Evolutionary conservation across 2,888 invertebrate genomes (phyloP).

Genomic region (Catonia carolina): DNA sequence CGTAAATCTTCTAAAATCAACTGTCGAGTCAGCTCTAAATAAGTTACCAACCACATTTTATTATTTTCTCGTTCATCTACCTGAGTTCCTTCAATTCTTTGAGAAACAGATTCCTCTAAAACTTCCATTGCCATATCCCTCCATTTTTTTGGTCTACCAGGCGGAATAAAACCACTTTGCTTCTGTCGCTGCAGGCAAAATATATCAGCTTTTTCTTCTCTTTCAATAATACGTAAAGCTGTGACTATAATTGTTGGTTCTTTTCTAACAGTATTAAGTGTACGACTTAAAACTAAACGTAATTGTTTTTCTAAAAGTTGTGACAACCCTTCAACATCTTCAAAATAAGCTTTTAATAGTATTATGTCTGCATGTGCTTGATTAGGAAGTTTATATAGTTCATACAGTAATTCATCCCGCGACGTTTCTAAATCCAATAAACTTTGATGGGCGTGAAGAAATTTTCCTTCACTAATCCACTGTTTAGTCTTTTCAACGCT

Average conservation of each 20-base stretch:
- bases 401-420: slow-evolving; percentile 89
- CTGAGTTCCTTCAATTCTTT: slow-evolving; percentile 89
- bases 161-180: slow-evolving; percentile 50
- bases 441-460: slow-evolving; percentile 91
- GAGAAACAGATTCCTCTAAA: slow-evolving; percentile 67
- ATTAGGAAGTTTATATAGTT: slow-evolving; percentile 87
- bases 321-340: slow-evolving; percentile 88
- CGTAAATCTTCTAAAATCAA: slow-evolving; percentile 84
- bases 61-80: slow-evolving; percentile 84
- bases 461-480: slow-evolving; percentile 90
- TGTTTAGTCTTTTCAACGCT: slow-evolving; percentile 91
- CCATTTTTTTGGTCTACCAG: slow-evolving; percentile 91
- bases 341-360: slow-evolving; percentile 92
- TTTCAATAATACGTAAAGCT: slow-evolving; percentile 88
- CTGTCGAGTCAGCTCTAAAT: slow-evolving; percentile 81
- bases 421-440: slow-evolving; percentile 94
- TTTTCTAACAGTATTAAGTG: slow-evolving; percentile 88
- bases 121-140: slow-evolving; percentile 77
- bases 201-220: slow-evolving; percentile 92
- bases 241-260: slow-evolving; percentile 95
- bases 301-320: slow-evolving; percentile 85
- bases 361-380: slow-evolving; percentile 85
- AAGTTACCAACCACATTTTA: slow-evolving; percentile 93
- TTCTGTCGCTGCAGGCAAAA: slow-evolving; percentile 58
- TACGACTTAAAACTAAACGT: slow-evolving; percentile 78